Conservation (phyloP, 2,888 invertebrate genomes). For the Lochmaea capreae region DNA sequence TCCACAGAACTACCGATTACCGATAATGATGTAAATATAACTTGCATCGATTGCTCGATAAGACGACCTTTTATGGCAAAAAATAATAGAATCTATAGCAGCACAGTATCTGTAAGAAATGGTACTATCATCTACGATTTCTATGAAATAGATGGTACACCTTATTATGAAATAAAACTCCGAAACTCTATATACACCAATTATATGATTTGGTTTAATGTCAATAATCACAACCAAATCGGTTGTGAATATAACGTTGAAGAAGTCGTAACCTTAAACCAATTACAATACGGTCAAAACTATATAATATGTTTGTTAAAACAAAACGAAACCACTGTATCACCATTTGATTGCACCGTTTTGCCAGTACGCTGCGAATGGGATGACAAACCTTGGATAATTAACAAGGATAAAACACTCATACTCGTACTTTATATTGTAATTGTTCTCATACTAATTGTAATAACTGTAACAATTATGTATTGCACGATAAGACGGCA, state of each 20-base stretch:
- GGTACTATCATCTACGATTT: constrained; percentile 37
- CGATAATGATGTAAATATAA: constrained; percentile 14
- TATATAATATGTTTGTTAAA: constrained; percentile 39
- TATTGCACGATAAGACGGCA: constrained; percentile 32
- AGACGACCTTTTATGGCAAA: not conserved
- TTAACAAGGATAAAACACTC: constrained; percentile 34
- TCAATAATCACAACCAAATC: constrained; percentile 24
- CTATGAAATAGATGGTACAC: constrained; percentile 35
- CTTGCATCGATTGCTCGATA: constrained; percentile 18
- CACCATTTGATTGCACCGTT: constrained; percentile 43
- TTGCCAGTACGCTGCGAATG: constrained; percentile 31
- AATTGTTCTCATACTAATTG: constrained; percentile 13
- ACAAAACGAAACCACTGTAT: constrained; percentile 22
- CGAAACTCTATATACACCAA: constrained; percentile 25
- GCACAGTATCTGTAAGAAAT: constrained; percentile 32
- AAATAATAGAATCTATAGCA: constrained; percentile 29
- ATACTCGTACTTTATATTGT: constrained; percentile 26
- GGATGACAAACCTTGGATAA: constrained; percentile 35
- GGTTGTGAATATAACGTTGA: constrained; percentile 38
- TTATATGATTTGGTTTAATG: constrained; percentile 40
- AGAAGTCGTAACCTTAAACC: constrained; percentile 23
- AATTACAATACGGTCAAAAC: constrained; percentile 20
- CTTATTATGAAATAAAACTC: constrained; percentile 36
- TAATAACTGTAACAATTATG: constrained; percentile 20
- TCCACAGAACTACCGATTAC: not conserved